phyloP scores from a whole-genome alignment of 2,113 vertebrate species.

The Rissa tridactyla region DNA sequence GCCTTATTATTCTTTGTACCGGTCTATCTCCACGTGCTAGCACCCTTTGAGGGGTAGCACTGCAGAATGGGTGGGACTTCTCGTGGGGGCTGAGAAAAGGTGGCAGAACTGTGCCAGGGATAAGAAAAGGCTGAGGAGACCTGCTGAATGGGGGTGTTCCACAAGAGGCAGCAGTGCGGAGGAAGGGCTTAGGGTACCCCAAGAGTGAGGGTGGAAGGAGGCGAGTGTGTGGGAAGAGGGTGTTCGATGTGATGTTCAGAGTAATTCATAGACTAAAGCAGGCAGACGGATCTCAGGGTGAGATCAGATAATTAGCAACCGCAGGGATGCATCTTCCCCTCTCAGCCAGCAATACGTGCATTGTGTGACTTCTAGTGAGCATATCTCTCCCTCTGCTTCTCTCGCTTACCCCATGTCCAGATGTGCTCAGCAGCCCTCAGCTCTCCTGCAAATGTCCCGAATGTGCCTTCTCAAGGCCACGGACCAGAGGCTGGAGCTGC shows the following conservation, averaged over 20 bases:
- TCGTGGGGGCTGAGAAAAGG: not conserved
- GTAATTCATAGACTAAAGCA: constrained; percentile 37
- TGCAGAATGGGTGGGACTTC: not conserved
- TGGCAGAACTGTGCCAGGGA: not conserved
- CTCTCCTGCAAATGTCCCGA: not conserved
- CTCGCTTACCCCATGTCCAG: not conserved
- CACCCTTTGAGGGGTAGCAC: not conserved
- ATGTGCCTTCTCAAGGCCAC: not conserved
- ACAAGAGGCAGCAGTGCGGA: not conserved
- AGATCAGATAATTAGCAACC: constrained; percentile 54
- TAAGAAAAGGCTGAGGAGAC: not conserved
- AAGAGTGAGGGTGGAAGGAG: not conserved
- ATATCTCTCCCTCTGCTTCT: not conserved
- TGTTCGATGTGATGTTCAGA: not conserved
- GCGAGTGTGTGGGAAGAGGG: not conserved
- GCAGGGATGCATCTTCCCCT: not conserved
- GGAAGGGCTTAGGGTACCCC: not conserved
- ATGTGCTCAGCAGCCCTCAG: not conserved
- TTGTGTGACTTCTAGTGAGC: not conserved
- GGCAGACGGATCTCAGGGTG: constrained; percentile 11
- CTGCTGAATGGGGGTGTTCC: not conserved
- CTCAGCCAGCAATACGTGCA: not conserved
- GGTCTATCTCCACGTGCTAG: not conserved
- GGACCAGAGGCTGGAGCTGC: not conserved
- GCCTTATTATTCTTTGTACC: not conserved